Evolutionary conservation across 2,797 vertebrate genomes (phyloP).

Genomic region (Pipistrellus nathusii): DNA sequence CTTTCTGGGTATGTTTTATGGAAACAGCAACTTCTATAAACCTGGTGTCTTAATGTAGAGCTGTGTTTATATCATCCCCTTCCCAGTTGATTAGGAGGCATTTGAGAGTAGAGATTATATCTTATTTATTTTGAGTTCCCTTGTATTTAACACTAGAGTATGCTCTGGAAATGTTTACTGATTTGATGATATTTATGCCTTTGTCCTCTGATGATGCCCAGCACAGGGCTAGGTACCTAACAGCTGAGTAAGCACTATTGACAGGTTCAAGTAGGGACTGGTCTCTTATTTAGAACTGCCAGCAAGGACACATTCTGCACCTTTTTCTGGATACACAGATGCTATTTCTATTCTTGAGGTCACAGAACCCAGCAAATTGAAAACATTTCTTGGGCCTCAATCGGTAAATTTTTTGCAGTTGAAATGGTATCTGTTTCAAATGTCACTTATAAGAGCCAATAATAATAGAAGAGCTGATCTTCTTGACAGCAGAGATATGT

Average conservation of each 20-base stretch:
- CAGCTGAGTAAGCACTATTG: neutral
- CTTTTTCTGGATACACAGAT: neutral
- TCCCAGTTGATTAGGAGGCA: neutral
- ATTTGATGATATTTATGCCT: neutral
- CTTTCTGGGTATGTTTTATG: neutral
- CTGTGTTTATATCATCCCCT: neutral
- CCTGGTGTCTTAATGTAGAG: neutral
- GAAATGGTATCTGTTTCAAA: conserved; percentile 73
- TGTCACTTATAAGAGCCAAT: conserved; percentile 48
- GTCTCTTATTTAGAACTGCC: neutral
- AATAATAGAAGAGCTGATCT: conserved; percentile 58
- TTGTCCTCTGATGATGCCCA: neutral
- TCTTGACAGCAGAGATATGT: conserved; percentile 66
- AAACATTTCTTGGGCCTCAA: conserved; percentile 63
- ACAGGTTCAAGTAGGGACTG: neutral
- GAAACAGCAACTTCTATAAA: neutral
- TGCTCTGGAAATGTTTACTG: neutral
- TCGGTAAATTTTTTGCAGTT: conserved; percentile 53
- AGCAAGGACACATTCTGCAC: neutral
- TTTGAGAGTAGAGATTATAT: neutral
- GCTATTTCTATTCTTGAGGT: conserved; percentile 41
- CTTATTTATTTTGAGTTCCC: neutral
- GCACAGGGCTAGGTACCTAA: neutral
- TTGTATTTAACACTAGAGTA: neutral
- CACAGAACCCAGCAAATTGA: conserved; percentile 59